Percentiles rank a stretch among this genome's conserved stretches.
Evolutionary conservation across 2,113 vertebrate species (phyloP).

Genomic region (Cochlearius cochlearius): DNA sequence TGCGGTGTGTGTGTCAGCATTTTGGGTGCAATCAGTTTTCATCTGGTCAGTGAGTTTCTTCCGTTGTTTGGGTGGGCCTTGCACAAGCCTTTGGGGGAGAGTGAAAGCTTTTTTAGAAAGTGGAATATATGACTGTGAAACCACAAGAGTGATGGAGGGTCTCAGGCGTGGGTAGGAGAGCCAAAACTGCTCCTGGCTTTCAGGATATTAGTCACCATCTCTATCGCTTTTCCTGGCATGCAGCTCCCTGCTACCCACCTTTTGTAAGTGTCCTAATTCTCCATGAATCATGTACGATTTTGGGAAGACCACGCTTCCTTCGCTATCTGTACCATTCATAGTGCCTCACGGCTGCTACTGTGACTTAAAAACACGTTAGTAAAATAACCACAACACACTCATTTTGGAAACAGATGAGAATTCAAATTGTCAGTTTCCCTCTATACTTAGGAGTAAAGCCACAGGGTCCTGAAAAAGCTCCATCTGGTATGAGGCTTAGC

Average conservation of each 20-base stretch:
- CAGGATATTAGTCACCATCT: slow-evolving; percentile 43
- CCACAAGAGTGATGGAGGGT: background rate
- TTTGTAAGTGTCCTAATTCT: slow-evolving; percentile 6
- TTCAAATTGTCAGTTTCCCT: slow-evolving; percentile 37
- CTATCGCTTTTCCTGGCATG: background rate
- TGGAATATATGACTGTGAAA: slow-evolving; percentile 60
- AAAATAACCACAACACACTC: slow-evolving; percentile 25
- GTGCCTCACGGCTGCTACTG: background rate
- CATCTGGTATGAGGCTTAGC: slow-evolving; percentile 25
- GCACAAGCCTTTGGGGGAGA: background rate
- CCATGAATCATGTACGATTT: slow-evolving; percentile 16
- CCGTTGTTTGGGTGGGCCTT: slow-evolving; percentile 57
- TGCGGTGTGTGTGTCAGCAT: background rate
- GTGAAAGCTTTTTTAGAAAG: background rate
- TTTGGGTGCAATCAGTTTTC: background rate
- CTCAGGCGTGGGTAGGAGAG: slow-evolving; percentile 6
- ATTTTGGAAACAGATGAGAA: slow-evolving; percentile 44
- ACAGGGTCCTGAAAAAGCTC: slow-evolving; percentile 36
- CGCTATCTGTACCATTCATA: background rate
- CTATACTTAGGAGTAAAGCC: slow-evolving; percentile 51
- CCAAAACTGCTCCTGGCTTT: slow-evolving; percentile 1
- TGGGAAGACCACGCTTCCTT: slow-evolving; percentile 21
- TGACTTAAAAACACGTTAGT: slow-evolving; percentile 11
- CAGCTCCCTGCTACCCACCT: slow-evolving; percentile 5
- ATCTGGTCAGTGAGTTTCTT: slow-evolving; percentile 23